These are phyloP conservation scores for Nomada hirtipes DNA, from an alignment of 2,888 invertebrate genomes.

Conservation along the genomic window DNA sequence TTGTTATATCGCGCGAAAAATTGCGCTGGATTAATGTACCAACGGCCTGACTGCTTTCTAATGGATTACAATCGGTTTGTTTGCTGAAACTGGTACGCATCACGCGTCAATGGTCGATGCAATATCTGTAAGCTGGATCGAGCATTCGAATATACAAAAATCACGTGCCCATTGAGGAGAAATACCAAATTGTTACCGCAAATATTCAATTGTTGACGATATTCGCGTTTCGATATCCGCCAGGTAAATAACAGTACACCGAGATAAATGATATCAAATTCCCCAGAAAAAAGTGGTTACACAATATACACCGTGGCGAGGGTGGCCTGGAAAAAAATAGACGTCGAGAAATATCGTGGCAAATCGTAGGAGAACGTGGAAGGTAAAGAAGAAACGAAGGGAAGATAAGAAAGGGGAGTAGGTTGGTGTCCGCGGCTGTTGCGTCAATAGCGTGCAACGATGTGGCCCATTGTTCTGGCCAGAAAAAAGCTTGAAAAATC, in stretches of 20 bases:
- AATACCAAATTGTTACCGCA: background rate
- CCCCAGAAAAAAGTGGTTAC: background rate
- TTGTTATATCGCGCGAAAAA: background rate
- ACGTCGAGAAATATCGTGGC: background rate
- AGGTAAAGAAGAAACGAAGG: background rate
- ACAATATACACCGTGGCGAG: background rate
- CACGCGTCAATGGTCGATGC: constrained; percentile 14
- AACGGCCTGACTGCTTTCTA: background rate
- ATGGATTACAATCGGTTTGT: constrained; percentile 29
- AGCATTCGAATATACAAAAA: background rate
- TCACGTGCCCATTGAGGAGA: background rate
- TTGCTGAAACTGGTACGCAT: constrained; percentile 13
- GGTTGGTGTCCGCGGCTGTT: background rate
- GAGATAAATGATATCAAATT: background rate
- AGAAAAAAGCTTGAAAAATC: constrained; percentile 45
- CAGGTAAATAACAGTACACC: background rate
- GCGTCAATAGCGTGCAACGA: constrained; percentile 12
- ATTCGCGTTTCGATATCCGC: too few relatives aligned
- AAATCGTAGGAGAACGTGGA: background rate
- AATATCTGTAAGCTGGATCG: constrained; percentile 14
- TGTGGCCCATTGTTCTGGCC: constrained; percentile 36
- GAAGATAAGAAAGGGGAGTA: background rate
- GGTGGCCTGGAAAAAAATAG: background rate
- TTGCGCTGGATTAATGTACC: background rate
- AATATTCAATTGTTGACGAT: background rate